Evolutionary conservation across 1,140 invertebrate genomes (phyloP), one percentile per base, ranked within the genome.

Genomic region (Meloidogyne floridensis): DNA sequence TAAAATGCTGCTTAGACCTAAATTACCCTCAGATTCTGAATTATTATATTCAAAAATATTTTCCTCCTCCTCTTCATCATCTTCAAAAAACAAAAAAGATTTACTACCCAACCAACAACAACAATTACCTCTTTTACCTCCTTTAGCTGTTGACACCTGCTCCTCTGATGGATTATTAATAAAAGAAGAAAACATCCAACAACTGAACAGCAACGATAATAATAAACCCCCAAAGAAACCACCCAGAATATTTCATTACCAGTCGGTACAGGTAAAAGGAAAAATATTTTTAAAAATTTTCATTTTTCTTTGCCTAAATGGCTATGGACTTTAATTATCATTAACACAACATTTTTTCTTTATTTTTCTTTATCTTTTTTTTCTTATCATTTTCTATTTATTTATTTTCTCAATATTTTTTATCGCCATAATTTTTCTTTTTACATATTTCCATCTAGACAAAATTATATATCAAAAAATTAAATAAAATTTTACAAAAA

Each of bases 241-340:
- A 54, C 81, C 81, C 51, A 59, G 81, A 56, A 54, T 82, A 76
- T 82, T 74, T 56, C 81, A 82, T 47, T 82, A 82, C 80, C 71
- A 53, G 15, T 51, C 71, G 13, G 80, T 82, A 59, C 69, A 79
- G 81, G 81, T 82, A 79, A 4, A 65, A 32, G 56, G 11, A 59
- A 59, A 59, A 59, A 32, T 32, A 32, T 32, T 32, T 32, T 32
- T 32, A 32, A 32, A 32, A 32, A 32, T 32, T 2, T 20, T 32
- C 32, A 32, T 32, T 32, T 32, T 32, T 20, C 20, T 20, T 32
- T 32, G 32, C 32, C 32, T 32, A 32, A 32, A 32, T 32, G 32
- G 2, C 2, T 32, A 32, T 32, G 32, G 32, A 32, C 32, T 2
- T 2, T 32, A 32, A 32, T 32, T 32, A 32, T 32, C 32, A 32